Evolutionary conservation across 2,797 vertebrate genomes (phyloP).

Genomic region (Staurois parvus): DNA sequence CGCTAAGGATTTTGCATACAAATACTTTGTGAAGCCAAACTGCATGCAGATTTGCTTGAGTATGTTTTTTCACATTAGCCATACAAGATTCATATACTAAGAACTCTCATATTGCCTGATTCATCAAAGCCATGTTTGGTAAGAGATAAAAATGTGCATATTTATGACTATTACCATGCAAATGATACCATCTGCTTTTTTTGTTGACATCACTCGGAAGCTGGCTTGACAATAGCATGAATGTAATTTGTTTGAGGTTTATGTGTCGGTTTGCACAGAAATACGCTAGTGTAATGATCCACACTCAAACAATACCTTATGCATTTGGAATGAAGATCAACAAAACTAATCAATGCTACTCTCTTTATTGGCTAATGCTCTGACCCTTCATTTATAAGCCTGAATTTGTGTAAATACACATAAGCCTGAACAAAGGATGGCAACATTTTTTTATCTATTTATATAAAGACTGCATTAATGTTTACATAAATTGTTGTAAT

Average conservation of each 20-base stretch:
- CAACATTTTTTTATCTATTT: too few relatives aligned
- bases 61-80: slow-evolving; percentile 38
- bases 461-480: too few relatives aligned
- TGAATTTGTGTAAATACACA: not conserved
- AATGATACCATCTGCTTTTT: slow-evolving; percentile 51
- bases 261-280: slow-evolving; percentile 16
- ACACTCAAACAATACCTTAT: not conserved
- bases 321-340: not conserved
- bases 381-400: not conserved
- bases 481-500: too few relatives aligned
- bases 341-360: not conserved
- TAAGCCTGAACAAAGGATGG: not conserved
- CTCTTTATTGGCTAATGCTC: not conserved
- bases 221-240: slow-evolving; percentile 27
- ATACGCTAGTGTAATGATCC: slow-evolving; percentile 21
- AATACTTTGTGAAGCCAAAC: slow-evolving; percentile 10
- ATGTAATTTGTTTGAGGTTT: slow-evolving; percentile 28
- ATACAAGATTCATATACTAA: slow-evolving; percentile 46
- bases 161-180: slow-evolving; percentile 49
- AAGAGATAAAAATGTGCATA: slow-evolving; percentile 39
- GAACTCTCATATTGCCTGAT: slow-evolving; percentile 39
- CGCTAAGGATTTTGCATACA: slow-evolving; percentile 29
- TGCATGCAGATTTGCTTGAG: slow-evolving; percentile 28
- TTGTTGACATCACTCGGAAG: slow-evolving; percentile 29
- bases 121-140: slow-evolving; percentile 40